Base-by-base conservation (phyloP, 2,113 vertebrate genomes). In the Bambusicola thoracicus region DNA sequence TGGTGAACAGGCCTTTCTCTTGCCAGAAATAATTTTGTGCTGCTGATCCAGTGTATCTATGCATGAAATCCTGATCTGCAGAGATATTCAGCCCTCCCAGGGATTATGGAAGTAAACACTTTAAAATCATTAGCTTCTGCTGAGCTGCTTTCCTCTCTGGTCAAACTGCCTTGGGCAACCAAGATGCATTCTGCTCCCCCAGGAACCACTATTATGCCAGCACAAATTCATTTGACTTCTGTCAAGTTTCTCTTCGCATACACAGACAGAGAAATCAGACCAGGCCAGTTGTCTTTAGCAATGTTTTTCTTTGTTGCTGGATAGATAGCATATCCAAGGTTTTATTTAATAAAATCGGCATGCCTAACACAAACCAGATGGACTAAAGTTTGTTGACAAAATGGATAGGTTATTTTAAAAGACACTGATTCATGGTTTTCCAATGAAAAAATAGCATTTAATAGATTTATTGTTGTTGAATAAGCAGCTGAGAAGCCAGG, bases 371-470 rank as follows among this genome's bases (percentile, higher is more conserved):
- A 87, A 93, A 89, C 40, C 63, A 85, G 79, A 80, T 43, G 38
- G 67, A 65, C 46, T 55, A 41, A 87, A 51, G 53, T 77, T 83
- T 85, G 91, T 74, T 87, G 78, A 87, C 74, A 82, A 92, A 91
- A 87, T 8, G 21, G 63, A n/a, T 36, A 44, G 53, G 46, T 87
- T 92, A 82, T 91, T 93, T 93, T 82, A 87, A 94, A 87, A 85
- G 94, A 85, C 63, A 67, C 29, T 48, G 67, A 87, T 77, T 87
- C 72, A 80, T 5, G 2, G 29, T n/a, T 46, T 67, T 92, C 38
- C 61, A 74, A 55, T 67, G 79, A 92, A 85, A 82, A 82, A 93
- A 74, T 3, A 72, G 3, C 65, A 56, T 72, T 82, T 91, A 70
- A 59, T 19, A 82, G 55, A 63, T 81, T 21, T 73, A 63, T 81